A percentile compares a stretch with the other conserved stretches of the same genome.
Conservation (phyloP, 2,113 vertebrate genomes). For the Rhinichthys klamathensis region DNA sequence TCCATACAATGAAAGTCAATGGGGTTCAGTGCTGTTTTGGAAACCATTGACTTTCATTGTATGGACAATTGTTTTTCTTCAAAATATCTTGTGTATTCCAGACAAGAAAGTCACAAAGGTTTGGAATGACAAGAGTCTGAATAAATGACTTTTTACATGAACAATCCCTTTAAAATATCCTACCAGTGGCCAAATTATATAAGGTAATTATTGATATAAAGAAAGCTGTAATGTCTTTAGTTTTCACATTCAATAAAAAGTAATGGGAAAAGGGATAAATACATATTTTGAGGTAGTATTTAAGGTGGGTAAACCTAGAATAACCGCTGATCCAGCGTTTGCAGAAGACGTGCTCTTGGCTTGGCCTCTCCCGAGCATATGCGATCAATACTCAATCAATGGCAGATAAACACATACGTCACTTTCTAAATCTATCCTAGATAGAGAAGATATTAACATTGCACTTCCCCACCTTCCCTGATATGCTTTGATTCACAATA, state of each 20-base stretch:
- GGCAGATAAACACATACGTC: conserved; percentile 53
- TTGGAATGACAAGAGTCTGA: conserved; percentile 20
- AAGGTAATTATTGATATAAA: not conserved
- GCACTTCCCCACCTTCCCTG: conserved; percentile 7
- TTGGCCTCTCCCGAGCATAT: conserved; percentile 32
- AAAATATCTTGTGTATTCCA: not conserved
- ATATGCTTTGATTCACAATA: conserved; percentile 22
- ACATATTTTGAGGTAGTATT: not conserved
- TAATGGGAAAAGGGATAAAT: too few relatives aligned
- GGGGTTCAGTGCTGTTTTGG: not conserved
- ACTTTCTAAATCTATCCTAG: conserved; percentile 49
- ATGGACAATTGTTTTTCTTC: not conserved
- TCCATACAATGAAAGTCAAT: too few relatives aligned
- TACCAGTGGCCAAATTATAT: not conserved
- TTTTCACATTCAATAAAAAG: not conserved
- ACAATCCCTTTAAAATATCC: not conserved
- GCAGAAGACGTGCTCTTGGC: conserved; percentile 3
- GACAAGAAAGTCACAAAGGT: not conserved
- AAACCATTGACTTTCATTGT: not conserved
- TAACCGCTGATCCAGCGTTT: not conserved
- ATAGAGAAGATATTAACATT: conserved; percentile 51
- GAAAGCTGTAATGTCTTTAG: not conserved
- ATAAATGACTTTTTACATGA: not conserved
- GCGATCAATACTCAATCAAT: conserved; percentile 55
- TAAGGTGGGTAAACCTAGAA: not conserved